phyloP scores from a whole-genome alignment of 2,797 vertebrate genomes.

The Ctenosaura bakeri region DNA sequence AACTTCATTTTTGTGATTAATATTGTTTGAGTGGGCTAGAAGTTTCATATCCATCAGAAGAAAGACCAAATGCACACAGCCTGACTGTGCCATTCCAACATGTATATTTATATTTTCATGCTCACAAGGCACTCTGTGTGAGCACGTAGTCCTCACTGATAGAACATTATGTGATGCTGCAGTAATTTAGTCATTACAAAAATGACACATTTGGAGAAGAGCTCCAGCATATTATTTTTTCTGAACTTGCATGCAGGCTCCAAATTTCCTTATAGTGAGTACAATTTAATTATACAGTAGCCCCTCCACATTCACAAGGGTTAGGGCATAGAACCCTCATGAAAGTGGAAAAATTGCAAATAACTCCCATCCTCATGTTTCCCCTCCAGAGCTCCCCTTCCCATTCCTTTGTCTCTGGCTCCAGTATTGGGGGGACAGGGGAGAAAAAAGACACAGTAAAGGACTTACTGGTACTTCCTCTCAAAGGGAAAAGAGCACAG shows the following conservation, averaged over 20 bases:
- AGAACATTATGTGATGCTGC: not conserved
- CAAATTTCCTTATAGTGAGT: no score
- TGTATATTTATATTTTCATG: not conserved
- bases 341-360: no score
- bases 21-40: conserved; percentile 33
- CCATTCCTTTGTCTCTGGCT: no score
- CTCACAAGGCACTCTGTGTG: not conserved
- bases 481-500: no score
- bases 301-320: no score
- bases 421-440: no score
- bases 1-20: conserved; percentile 51
- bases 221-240: not conserved
- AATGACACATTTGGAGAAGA: not conserved
- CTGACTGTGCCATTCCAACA: not conserved
- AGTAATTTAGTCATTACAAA: not conserved
- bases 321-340: no score
- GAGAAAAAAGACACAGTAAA: no score
- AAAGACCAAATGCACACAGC: not conserved
- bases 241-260: not conserved
- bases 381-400: no score
- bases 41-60: conserved; percentile 27
- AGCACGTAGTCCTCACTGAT: not conserved
- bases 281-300: no score
- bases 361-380: no score
- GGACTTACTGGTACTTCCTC: no score